Evolutionary conservation across 2,113 vertebrate species (phyloP), one percentile per base, ranked within the genome.

Genomic region (Uropsilus gracilis): DNA sequence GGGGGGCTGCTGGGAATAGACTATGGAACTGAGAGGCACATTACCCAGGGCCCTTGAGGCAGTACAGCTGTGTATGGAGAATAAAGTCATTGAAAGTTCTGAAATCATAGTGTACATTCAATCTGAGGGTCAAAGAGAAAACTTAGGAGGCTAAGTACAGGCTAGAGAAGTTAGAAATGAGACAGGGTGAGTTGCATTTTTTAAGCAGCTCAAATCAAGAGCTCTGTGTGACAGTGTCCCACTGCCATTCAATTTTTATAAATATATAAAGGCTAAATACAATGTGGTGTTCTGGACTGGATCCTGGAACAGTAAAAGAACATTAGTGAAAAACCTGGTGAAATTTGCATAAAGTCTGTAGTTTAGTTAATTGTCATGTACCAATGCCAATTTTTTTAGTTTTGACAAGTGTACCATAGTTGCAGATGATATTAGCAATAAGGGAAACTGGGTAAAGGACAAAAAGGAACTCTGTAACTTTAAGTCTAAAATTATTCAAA

Each of bases 401-500:
- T 86, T 82, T 72, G 68, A 91, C 76, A 94, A 80, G 93, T 44
- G 13, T 20, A 12, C 22, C 34, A 42, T 0, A 9, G n/a, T 44
- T 89, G 61, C 0, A 9, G 34, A 77, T 78, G 78, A 69, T 16
- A 72, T 9, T 26, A 66, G 57, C n/a, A 20, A 53, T 32, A 83
- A 32, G 24, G 3, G 53, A 59, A 48, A 78, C 13, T 7, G 44
- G 28, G 14, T 42, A 64, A 61, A 78, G 26, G 7, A 18, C 12
- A 53, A 30, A 44, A 1, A 50, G 68, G 12, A 82, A 76, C 17
- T 81, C 63, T 77, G 48, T 77, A 32, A 53, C 26, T 73, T 39
- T 66, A 55, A n/a, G 71, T 53, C 24, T 71, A 95, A 61, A 93
- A 44, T 44, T 53, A 86, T 73, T 86, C 42, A n/a, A 85, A 73